phyloP scores from a whole-genome alignment of 2,113 vertebrate genomes.

The Sturnus vulgaris region DNA sequence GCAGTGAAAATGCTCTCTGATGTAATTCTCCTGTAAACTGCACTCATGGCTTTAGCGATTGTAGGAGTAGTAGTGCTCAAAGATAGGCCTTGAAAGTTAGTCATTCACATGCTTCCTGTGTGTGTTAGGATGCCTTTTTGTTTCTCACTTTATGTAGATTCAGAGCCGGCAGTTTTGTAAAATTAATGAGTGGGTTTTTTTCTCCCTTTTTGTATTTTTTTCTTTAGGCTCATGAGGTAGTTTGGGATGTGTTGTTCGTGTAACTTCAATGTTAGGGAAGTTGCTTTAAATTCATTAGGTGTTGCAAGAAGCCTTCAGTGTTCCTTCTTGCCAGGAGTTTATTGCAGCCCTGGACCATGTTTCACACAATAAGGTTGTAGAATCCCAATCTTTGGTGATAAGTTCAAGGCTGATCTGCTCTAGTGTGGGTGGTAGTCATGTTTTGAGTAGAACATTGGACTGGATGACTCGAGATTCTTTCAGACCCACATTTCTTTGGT shows the following conservation, averaged over 20 bases:
- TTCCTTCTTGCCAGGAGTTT: background rate
- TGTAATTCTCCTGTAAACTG: background rate
- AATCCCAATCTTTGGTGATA: background rate
- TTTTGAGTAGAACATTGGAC: background rate
- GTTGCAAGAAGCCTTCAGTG: background rate
- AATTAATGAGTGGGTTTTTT: background rate
- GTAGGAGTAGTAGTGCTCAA: background rate
- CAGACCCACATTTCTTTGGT: background rate
- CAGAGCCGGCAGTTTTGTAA: background rate
- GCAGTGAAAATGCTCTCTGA: background rate
- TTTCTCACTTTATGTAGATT: background rate
- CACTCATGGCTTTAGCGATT: background rate
- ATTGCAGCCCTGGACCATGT: background rate
- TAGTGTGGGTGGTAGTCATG: background rate
- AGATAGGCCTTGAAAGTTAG: background rate
- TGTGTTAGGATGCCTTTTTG: background rate
- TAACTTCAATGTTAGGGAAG: background rate
- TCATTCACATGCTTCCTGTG: background rate
- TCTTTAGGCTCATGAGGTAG: background rate
- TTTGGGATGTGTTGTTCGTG: background rate
- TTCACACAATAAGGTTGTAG: background rate
- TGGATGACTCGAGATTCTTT: background rate
- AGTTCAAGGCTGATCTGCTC: background rate
- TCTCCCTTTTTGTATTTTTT: background rate
- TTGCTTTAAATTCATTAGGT: background rate